A percentile compares a stretch with the other conserved stretches of the same genome.
Conservation (phyloP, 2,113 vertebrate genomes). For the Dissostichus mawsoni region DNA sequence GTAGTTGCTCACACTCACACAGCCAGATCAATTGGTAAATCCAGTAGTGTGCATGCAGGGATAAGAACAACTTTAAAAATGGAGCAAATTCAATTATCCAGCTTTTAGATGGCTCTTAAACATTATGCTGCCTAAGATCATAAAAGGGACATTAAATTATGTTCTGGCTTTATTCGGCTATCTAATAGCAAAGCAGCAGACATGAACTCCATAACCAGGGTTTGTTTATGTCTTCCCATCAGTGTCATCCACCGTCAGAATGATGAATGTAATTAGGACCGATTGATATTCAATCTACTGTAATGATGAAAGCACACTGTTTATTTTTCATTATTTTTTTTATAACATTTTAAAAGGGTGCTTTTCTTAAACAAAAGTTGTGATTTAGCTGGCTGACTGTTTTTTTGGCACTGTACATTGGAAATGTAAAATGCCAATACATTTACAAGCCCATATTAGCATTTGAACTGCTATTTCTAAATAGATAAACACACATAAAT, state of each 20-base stretch:
- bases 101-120: slow-evolving; percentile 72
- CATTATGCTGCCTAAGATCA: slow-evolving; percentile 37
- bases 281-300: neutral
- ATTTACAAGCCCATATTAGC: too few relatives aligned
- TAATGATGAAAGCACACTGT: neutral
- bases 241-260: neutral
- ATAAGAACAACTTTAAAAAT: slow-evolving; percentile 66
- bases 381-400: neutral
- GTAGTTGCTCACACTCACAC: slow-evolving; percentile 31
- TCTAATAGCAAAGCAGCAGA: slow-evolving; percentile 12
- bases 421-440: too few relatives aligned
- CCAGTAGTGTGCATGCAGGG: slow-evolving; percentile 59
- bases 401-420: neutral
- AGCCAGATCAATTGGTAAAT: slow-evolving; percentile 60
- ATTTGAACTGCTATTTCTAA: too few relatives aligned
- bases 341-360: neutral
- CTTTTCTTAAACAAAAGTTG: neutral
- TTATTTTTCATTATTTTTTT: neutral
- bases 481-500: too few relatives aligned
- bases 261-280: neutral
- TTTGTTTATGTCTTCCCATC: neutral
- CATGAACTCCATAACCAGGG: neutral
- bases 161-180: neutral
- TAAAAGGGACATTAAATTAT: slow-evolving; percentile 43
- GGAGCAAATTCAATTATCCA: slow-evolving; percentile 68